Evolutionary conservation across 2,888 invertebrate genomes (phyloP).

Genomic region (Ophion ellenae): DNA sequence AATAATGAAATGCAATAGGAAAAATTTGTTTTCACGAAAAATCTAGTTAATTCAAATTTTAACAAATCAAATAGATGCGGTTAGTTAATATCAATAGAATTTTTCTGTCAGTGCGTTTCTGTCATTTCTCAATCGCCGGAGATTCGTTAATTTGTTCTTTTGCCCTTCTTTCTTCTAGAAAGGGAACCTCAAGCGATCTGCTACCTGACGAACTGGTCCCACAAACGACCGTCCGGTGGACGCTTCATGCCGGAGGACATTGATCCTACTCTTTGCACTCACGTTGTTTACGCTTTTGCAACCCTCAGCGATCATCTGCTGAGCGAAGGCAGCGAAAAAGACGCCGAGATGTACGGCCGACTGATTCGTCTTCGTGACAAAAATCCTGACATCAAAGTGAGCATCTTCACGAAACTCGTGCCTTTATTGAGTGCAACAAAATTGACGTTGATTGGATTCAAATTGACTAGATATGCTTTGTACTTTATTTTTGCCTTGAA

Average conservation of each 20-base stretch:
- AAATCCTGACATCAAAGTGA: slow-evolving; percentile 93
- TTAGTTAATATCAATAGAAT: no score
- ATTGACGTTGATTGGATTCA: no score
- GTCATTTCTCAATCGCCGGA: no score
- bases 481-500: no score
- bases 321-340: slow-evolving; percentile 91
- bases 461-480: not conserved
- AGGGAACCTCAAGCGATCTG: slow-evolving; percentile 95
- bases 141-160: not conserved
- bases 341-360: slow-evolving; percentile 93
- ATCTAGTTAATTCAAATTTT: no score
- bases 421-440: not conserved
- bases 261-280: slow-evolving; percentile 95
- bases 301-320: slow-evolving; percentile 94
- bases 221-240: slow-evolving; percentile 94
- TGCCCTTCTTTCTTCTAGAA: slow-evolving; percentile 84
- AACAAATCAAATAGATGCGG: no score
- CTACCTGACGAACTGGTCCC: slow-evolving; percentile 98
- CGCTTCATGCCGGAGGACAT: slow-evolving; percentile 96
- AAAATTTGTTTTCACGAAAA: no score
- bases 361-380: slow-evolving; percentile 94
- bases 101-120: no score
- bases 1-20: no score
- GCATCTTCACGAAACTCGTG: slow-evolving; percentile 33
- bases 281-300: slow-evolving; percentile 97